A percentile compares a stretch with the other conserved stretches of the same genome.
phyloP scores from a whole-genome alignment of 2,797 vertebrate genomes.

The Myoxocephalus aenaeus region DNA sequence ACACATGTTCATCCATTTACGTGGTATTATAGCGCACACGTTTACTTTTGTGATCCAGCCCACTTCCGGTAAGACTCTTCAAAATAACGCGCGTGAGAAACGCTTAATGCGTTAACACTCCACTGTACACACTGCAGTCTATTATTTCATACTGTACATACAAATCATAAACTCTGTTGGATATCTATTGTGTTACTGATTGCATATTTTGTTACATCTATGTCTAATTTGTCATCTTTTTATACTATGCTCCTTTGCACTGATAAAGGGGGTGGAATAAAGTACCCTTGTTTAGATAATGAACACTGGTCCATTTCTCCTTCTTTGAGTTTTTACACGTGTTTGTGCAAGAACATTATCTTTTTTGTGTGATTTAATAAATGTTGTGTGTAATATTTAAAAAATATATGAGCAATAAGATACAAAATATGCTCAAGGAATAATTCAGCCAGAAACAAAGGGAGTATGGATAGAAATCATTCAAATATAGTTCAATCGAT shows the following conservation, averaged over 20 bases:
- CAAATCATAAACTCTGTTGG: neutral
- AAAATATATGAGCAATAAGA: neutral
- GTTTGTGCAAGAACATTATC: neutral
- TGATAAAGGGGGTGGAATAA: neutral
- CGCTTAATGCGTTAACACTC: too few species aligned
- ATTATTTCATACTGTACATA: neutral
- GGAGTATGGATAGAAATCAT: neutral
- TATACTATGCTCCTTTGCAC: neutral
- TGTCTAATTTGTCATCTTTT: neutral
- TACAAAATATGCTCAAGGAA: neutral
- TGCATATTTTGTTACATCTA: neutral
- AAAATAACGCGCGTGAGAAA: neutral
- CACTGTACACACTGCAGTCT: neutral
- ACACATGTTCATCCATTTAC: fast-evolving
- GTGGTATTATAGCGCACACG: neutral
- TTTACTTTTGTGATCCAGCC: neutral
- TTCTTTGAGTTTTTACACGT: neutral
- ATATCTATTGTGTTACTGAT: neutral
- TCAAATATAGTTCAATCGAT: neutral
- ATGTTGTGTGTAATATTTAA: too few species aligned
- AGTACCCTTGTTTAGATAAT: neutral
- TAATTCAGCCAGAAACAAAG: neutral
- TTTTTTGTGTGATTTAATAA: neutral
- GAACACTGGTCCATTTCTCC: neutral
- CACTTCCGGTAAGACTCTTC: conserved; percentile 10